Base-by-base conservation (phyloP, 2,113 vertebrate genomes). In the Perognathus longimembris region DNA sequence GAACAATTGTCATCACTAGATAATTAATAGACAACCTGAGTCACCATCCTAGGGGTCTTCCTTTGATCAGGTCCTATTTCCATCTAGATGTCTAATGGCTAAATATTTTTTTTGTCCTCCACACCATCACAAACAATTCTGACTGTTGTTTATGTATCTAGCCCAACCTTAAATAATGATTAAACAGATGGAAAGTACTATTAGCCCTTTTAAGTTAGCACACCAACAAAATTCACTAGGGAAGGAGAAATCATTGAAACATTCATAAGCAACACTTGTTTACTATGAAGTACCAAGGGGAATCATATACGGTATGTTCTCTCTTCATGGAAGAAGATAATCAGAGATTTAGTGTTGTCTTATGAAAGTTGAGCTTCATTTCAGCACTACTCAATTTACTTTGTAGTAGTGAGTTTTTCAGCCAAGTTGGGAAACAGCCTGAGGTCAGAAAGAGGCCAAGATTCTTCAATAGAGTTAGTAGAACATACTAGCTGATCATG, bases 301-400 rank as follows among this genome's bases (percentile, higher is more conserved):
- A 78, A 14, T 22, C 67, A 88, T n/a, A 69, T 28, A 89, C n/a
- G n/a, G n/a, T n/a, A 69, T 71, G 63, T n/a, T 93, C 93, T 75
- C 69, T 24, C 66, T 82, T 32, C 36, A 89, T 81, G 74, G 63
- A 93, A 92, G 36, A 87, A 45, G 32, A 87, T 32, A 78, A 71
- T 88, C 32, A 76, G 66, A 76, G 66, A 42, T 30, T 64, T 57
- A 22, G 32, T 85, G 54, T 8, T 83, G 38, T 85, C 40, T 45
- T 45, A n/a, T 83, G 20, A 54, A 45, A 75, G n/a, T 93, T 88
- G 79, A 90, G 82, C 85, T 91, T 90, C 74, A 85, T 82, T 97
- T 91, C 22, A 7, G 22, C 69, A 75, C 87, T 93, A 90, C 20
- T 88, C 83, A 88, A 3, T 82, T 69, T 78, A 61, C 45, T 93